A percentile compares a stretch with the other conserved stretches of the same genome.
phyloP scores from a whole-genome alignment of 37 sponge, comb jelly and placozoan species.

The Diacarnus erythraeanus region DNA sequence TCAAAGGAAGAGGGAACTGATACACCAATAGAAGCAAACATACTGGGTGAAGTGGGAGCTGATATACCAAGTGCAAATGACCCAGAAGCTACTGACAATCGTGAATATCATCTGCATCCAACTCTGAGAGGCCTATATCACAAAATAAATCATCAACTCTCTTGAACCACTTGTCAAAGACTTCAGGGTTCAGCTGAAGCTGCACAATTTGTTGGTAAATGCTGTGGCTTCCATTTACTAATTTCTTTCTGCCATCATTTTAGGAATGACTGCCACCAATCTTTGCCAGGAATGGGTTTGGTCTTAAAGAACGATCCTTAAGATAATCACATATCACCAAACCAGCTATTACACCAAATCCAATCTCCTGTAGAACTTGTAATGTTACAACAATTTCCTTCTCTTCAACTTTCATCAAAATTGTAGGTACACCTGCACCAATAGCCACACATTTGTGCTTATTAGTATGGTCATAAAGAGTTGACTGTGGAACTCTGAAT shows the following conservation, averaged over 20 bases:
- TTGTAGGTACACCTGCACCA: slow-evolving; percentile 27
- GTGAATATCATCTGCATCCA: too few relatives aligned
- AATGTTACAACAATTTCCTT: slow-evolving; percentile 28
- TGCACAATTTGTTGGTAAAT: too few relatives aligned
- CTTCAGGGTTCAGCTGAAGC: neutral
- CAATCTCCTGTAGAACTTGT: slow-evolving; percentile 43
- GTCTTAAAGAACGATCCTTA: neutral
- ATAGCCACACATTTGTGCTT: too few relatives aligned
- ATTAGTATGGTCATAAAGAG: too few relatives aligned
- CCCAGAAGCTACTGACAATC: slow-evolving; percentile 44
- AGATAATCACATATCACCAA: slow-evolving; percentile 13
- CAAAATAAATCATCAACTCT: neutral
- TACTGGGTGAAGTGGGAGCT: too few relatives aligned
- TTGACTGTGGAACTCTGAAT: too few relatives aligned
- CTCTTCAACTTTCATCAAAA: slow-evolving; percentile 16
- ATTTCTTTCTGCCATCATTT: slow-evolving; percentile 27
- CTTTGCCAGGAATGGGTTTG: slow-evolving; percentile 19
- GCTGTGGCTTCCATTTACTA: slow-evolving; percentile 27
- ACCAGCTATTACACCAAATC: slow-evolving; percentile 39
- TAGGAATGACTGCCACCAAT: slow-evolving; percentile 39
- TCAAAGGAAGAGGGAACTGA: too few relatives aligned
- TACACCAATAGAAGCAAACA: neutral
- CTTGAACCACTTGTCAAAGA: slow-evolving; percentile 5
- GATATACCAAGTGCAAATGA: slow-evolving; percentile 27
- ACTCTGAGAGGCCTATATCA: slow-evolving; percentile 8